A percentile compares a stretch with the other conserved stretches of the same genome.
Evolutionary conservation across 2,888 invertebrate species (phyloP).

Genomic region (Acanthopleura granulata): DNA sequence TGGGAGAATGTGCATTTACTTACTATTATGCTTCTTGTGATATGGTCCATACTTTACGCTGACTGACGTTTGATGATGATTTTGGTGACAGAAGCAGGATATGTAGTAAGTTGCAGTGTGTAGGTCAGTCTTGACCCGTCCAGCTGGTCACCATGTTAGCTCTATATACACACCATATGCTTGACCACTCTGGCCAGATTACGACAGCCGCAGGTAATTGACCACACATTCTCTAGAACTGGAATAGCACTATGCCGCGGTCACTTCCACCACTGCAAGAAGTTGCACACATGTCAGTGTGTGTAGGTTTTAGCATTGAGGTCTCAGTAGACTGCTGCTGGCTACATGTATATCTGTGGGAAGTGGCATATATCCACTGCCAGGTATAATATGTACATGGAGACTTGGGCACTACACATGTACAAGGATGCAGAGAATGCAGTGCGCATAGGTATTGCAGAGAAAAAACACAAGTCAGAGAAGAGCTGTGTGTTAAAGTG

Average conservation of each 20-base stretch:
- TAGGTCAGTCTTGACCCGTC: neutral
- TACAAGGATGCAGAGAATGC: constrained; percentile 1
- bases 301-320: too few species aligned
- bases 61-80: neutral
- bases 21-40: neutral
- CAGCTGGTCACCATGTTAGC: constrained; percentile 1
- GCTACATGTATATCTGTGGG: neutral
- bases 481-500: constrained; percentile 8
- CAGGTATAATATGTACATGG: neutral
- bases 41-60: neutral
- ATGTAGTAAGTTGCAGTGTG: neutral
- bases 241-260: too few species aligned
- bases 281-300: too few species aligned
- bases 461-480: neutral
- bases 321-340: too few species aligned
- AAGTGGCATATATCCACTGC: constrained; percentile 7
- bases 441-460: neutral
- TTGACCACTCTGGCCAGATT: constrained; percentile 2
- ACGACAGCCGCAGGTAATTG: neutral
- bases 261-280: too few species aligned
- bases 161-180: neutral
- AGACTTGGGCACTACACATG: neutral
- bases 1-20: neutral
- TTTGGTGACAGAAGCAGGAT: constrained; percentile 16
- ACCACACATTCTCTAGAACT: neutral